These are phyloP conservation scores for Drosophila colorata DNA, from an alignment of 2,888 invertebrate species.

Conservation along the genomic window DNA sequence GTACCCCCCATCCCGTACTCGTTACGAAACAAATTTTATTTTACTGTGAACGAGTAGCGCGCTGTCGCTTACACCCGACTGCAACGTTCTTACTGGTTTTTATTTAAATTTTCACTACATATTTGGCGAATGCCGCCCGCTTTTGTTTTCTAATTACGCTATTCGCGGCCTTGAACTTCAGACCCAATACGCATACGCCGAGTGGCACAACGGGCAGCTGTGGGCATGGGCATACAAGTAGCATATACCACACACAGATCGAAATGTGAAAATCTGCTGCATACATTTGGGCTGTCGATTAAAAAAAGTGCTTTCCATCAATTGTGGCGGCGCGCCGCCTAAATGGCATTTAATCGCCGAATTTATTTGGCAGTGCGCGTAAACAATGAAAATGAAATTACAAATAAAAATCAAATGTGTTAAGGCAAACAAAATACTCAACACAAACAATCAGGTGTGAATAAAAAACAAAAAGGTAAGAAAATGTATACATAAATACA, in stretches of 20 bases:
- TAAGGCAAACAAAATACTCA: conserved; percentile 34
- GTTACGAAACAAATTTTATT: no score
- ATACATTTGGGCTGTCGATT: conserved; percentile 52
- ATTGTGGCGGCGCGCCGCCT: conserved; percentile 16
- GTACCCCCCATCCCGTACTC: no score
- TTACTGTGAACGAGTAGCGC: no score
- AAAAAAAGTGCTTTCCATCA: conserved; percentile 24
- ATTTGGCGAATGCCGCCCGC: conserved; percentile 1
- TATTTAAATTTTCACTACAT: not conserved
- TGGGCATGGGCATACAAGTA: not conserved
- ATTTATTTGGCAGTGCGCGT: conserved; percentile 21
- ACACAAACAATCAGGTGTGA: conserved; percentile 62
- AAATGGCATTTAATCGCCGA: conserved; percentile 41
- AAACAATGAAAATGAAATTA: conserved; percentile 20
- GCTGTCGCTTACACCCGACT: no score
- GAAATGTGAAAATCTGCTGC: conserved; percentile 34
- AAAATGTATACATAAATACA: conserved; percentile 3
- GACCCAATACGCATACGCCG: conserved; percentile 25
- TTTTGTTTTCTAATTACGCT: conserved; percentile 28
- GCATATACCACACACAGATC: not conserved
- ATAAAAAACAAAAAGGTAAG: conserved; percentile 19
- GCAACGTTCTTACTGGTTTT: no score
- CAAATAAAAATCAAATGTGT: conserved; percentile 30
- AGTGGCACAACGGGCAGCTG: not conserved
- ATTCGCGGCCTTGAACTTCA: conserved; percentile 54